phyloP scores from a whole-genome alignment of 2,888 invertebrate genomes.

The Tenthredo notha region DNA sequence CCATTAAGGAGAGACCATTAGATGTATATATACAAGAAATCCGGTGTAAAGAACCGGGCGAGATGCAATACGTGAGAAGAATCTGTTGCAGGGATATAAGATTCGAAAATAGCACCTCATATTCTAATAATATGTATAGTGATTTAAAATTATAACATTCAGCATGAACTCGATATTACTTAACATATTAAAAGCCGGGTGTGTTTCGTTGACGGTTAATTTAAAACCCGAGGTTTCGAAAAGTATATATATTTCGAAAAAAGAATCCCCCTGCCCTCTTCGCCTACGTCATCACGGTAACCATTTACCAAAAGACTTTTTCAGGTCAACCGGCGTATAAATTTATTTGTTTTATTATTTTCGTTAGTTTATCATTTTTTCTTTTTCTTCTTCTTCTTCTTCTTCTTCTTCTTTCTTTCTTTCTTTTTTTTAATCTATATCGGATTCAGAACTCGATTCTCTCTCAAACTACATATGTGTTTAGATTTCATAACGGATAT shows the following conservation, averaged over 20 bases:
- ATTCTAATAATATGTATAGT: slow-evolving; percentile 26
- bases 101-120: slow-evolving; percentile 8
- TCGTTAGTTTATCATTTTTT: background rate
- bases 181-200: slow-evolving; percentile 20
- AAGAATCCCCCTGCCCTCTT: background rate
- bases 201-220: slow-evolving; percentile 40
- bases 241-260: background rate
- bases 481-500: slow-evolving; percentile 44
- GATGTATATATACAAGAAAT: background rate
- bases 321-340: slow-evolving; percentile 18
- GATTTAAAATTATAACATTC: slow-evolving; percentile 44
- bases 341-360: slow-evolving; percentile 5
- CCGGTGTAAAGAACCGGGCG: background rate
- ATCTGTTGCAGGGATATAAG: background rate
- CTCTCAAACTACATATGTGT: background rate
- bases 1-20: slow-evolving; percentile 6
- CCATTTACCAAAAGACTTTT: slow-evolving; percentile 18
- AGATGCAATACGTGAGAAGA: background rate
- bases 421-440: background rate
- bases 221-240: slow-evolving; percentile 40
- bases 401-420: no score
- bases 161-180: slow-evolving; percentile 42
- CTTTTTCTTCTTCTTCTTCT: background rate
- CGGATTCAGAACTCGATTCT: background rate
- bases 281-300: slow-evolving; percentile 28